Evolutionary conservation across 2,888 invertebrate genomes (phyloP).

Genomic region (Exocentrus adspersus): DNA sequence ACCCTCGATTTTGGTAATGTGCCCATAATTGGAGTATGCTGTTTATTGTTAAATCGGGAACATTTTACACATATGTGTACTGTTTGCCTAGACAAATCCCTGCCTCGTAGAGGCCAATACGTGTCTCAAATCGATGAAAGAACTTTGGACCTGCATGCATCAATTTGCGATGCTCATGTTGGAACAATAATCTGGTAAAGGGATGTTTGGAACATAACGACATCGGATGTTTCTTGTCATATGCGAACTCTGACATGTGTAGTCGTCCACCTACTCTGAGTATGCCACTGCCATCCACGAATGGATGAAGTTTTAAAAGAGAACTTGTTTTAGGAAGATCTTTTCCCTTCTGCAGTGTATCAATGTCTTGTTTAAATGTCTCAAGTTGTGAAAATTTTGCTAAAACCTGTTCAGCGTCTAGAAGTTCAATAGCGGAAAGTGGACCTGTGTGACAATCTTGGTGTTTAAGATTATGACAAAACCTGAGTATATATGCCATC

Average conservation of each 20-base stretch:
- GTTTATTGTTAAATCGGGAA: not conserved
- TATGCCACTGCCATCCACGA: not conserved
- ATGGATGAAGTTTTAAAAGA: not conserved
- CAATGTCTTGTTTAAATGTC: no score
- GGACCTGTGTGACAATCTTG: no score
- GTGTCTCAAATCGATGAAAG: not conserved
- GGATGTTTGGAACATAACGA: not conserved
- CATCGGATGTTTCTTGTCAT: not conserved
- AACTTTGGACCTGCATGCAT: not conserved
- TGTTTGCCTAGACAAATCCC: not conserved
- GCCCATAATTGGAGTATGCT: not conserved
- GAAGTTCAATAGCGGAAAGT: no score
- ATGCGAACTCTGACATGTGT: not conserved
- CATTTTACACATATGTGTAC: not conserved
- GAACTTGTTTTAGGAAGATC: no score
- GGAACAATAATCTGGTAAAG: not conserved
- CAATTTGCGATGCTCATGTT: not conserved
- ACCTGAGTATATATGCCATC: no score
- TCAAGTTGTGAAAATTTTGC: no score
- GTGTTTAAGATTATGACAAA: no score
- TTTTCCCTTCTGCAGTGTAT: no score
- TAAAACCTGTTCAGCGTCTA: no score
- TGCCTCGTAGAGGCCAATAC: slow-evolving; percentile 1
- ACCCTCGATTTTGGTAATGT: not conserved
- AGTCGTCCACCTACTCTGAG: not conserved